These are phyloP conservation scores for Montipora sp. DNA, from an alignment of 64 coral and sea anemone genomes.

Conservation along the genomic window DNA sequence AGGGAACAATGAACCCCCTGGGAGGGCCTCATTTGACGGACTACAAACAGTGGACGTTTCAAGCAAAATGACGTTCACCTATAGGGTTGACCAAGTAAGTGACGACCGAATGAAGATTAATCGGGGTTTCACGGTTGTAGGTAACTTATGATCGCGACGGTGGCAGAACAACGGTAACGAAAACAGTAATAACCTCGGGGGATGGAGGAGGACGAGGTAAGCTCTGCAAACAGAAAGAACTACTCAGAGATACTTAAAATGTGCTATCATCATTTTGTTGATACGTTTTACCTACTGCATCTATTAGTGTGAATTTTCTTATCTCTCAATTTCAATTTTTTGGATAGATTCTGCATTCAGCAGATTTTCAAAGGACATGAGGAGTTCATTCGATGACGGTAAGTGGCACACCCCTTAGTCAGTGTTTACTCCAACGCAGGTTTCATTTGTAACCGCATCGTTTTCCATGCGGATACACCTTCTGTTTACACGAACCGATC, in stretches of 20 bases:
- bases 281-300: not conserved
- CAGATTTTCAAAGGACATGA: constrained; percentile 23
- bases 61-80: no score
- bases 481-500: no score
- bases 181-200: constrained; percentile 30
- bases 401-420: not conserved
- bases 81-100: no score
- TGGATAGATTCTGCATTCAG: constrained; percentile 5
- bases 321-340: not conserved
- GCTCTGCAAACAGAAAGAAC: not conserved
- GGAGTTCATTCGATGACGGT: constrained; percentile 32
- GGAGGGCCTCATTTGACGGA: no score
- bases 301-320: not conserved
- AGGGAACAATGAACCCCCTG: no score
- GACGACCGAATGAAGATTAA: not conserved
- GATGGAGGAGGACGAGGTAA: constrained; percentile 13
- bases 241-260: not conserved
- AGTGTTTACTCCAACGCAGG: no score
- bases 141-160: constrained; percentile 50
- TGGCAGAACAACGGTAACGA: constrained; percentile 50
- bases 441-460: no score
- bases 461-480: no score
- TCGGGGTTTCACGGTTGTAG: not conserved
- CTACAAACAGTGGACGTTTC: no score
- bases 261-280: not conserved